Evolutionary conservation across 2,888 invertebrate genomes (phyloP), one percentile per base, ranked within the genome.

Genomic region (Plemyria rubiginata): DNA sequence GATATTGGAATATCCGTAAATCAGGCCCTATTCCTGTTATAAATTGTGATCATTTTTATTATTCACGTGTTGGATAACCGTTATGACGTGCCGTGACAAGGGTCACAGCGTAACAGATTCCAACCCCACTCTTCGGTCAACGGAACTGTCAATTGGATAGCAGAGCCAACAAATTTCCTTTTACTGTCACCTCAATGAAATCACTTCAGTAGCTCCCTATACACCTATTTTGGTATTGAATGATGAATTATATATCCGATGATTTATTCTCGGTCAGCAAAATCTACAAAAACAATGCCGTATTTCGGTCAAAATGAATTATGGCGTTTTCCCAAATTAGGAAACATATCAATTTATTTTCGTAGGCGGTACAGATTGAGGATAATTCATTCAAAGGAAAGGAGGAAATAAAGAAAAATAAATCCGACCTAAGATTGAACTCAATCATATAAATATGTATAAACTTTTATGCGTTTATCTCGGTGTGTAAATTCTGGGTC

Each of bases 81-180:
- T 86, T 86, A 85, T 85, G 81, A 81, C 81, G 70, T 74, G 78
- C 72, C 74, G 74, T 91, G 90, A 91, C 85, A 84, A 80, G 89
- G 90, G 88, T 88, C 84, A 77, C 56, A 73, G 50, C 80, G 80
- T 83, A 85, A 88, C 83, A 84, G 82, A 85, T 85, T 88, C 79
- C 75, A 73, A 72, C 72, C 78, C 75, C 75, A 67, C 74, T 73
- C 77, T 72, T 75, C 82, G 82, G 84, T 82, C 85, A 82, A 79
- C 85, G 84, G 81, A 85, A 81, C 85, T 86, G 87, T 88, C 88
- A 87, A 88, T 87, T 87, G 87, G 80, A 83, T 86, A 83, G 75
- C 77, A 81, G 80, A 82, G 79, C 84, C 83, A 81, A 79, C 82
- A 80, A 81, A 80, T 82, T 80, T 79, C 79, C 80, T 81, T 76